phyloP scores from a whole-genome alignment of 2,113 vertebrate species.

The Lasiurus cinereus region DNA sequence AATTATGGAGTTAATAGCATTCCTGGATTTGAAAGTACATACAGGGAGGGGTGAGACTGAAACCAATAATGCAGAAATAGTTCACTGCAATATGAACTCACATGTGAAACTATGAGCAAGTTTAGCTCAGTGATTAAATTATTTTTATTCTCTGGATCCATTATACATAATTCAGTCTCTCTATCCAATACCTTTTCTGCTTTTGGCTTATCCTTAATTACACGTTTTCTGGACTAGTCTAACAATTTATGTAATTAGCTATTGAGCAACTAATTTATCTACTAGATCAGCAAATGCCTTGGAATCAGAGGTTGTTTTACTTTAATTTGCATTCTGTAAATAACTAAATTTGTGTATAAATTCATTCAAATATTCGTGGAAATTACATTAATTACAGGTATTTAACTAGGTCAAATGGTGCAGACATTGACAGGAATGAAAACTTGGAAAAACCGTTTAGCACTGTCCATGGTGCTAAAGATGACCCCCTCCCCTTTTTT shows the following conservation, averaged over 20 bases:
- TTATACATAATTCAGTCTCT: not conserved
- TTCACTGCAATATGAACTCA: not conserved
- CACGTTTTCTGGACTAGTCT: not conserved
- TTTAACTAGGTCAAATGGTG: not conserved
- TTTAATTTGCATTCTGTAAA: not conserved
- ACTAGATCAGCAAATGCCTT: not conserved
- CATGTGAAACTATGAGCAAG: not conserved
- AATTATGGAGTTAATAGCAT: not conserved
- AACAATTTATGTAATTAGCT: not conserved
- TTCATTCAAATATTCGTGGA: not conserved
- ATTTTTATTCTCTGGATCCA: not conserved
- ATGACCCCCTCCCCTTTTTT: too few species aligned
- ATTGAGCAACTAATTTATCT: not conserved
- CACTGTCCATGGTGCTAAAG: slow-evolving; percentile 55
- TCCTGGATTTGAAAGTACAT: not conserved
- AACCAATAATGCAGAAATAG: not conserved
- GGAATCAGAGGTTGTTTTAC: not conserved
- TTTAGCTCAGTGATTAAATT: not conserved
- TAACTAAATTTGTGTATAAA: not conserved
- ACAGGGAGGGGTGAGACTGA: not conserved
- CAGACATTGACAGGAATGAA: not conserved
- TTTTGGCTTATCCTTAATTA: not conserved
- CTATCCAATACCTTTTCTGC: not conserved
- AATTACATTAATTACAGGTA: not conserved
- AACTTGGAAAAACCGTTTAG: not conserved